Base-by-base conservation (phyloP, 2,888 invertebrate species). In the Holacanthella duospinosa region DNA sequence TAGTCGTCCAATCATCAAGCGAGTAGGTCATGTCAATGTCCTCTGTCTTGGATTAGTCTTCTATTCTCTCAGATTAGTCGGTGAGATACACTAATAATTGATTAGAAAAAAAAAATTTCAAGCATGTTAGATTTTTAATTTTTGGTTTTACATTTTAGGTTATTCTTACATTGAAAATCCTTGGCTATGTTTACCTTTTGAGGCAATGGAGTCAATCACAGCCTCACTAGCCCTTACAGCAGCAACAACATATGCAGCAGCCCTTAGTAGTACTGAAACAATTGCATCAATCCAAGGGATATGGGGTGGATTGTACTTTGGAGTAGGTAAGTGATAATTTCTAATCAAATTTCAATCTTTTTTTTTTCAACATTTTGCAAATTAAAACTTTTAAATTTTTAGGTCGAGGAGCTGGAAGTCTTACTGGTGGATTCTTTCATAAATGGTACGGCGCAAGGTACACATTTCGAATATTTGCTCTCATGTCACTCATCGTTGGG, bases 261-360 rank as follows among this genome's bases (percentile, higher is more conserved):
- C 84, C 62, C 79, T 88, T 6, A 86, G 87, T 1, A 85, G 86
- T 2, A 83, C 84, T 58, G 84, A 86, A 48, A 88, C 88, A 0
- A 86, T 88, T 73, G 85, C 86, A 9, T 86, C 86, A 19, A 83
- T 88, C 68, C 88, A 88, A 76, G 88, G 87, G 19, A 79, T 88
- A 67, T 79, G 88, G 16, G 87, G 87, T n/a, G 87, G 87, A 21
- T 21, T 87, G n/a, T 88, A 88, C 75, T 88, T 85, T 74, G 88
- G 87, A 71, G 86, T 88, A 64, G 88, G 88, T 86, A 28, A 29
- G 24, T 53, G 16, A 16, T n/a, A n/a, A n/a, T n/a, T n/a, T n/a
- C n/a, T n/a, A n/a, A n/a, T n/a, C n/a, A n/a, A n/a, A 27, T 53
- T 29, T 36, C 36, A 36, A 6, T 36, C 6, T 36, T 36, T 36